Base-by-base conservation (phyloP, 2,888 invertebrate species). In the Hipparchia sbordonii region DNA sequence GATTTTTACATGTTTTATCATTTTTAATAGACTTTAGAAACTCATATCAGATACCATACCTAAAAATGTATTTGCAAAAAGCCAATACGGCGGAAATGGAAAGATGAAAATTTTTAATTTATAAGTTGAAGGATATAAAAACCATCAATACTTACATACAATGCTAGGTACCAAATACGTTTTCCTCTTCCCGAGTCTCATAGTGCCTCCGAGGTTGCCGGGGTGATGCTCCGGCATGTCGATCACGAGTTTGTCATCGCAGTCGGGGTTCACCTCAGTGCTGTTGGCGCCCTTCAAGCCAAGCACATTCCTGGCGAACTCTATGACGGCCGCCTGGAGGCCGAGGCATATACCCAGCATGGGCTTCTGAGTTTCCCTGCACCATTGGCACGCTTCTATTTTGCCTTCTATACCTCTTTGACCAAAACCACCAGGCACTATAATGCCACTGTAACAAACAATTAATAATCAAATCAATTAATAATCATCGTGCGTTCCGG, bases 211-310 rank as follows among this genome's bases (percentile, higher is more conserved):
- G 95, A 98, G 95, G 79, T 97, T 95, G 0, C 98, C 98, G 0
- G 96, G 96, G 86, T 98, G 98, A 88, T 99, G 98, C 90, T 99
- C 99, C 0, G 99, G 99, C 99, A 99, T 99, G 82, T 99, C 99
- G 76, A 99, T 97, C 5, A 99, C 97, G 57, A 99, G 94, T 51
- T 98, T 97, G 88, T 97, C 92, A 54, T 92, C 91, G 10, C 97
- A 96, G 2, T 96, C 90, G 0, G 96, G 95, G 79, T 96, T 95
- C 56, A 98, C 96, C 92, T 99, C 99, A 0, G 97, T 97, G 2
- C 97, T 97, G 82, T 98, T 96, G 0, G 99, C 99, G 77, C 95
- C 96, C 77, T 95, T 92, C 72, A 97, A 88, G 0, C 95, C 95
- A 0, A 99, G 89, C 0, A 97, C 97, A 86, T 98, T 98, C 70